Evolutionary conservation across 2,888 invertebrate genomes (phyloP), one percentile per base, ranked within the genome.

Genomic region (Caenorhabditis sulstoni): DNA sequence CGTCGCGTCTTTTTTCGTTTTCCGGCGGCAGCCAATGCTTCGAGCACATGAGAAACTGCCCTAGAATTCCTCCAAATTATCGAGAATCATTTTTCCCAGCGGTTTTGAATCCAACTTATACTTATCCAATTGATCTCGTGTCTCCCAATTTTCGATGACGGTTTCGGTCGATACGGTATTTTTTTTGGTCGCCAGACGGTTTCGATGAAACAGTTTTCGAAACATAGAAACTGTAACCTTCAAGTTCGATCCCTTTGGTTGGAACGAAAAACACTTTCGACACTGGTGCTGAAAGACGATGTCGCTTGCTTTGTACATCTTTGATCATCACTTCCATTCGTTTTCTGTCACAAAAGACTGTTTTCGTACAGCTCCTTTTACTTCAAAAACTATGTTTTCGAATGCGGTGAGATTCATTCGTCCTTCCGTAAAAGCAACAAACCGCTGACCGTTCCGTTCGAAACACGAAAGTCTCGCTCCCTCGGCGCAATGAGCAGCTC

Each of bases 371-470:
- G 29, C 29, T 29, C 29, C 29, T 29, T 29, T 7, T 29, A 5
- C 29, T 29, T 29, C 29, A 29, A 29, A 7, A 7, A 37, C 14
- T 14, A 41, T 41, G 41, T 41, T 41, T 57, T 57, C 18, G 8
- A 1, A 3, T 39, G 4, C 23, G 4, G 7, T 29, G 9, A 23
- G 22, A 22, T 23, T 35, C 22, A 41, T 14, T 12, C 20, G 20
- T 57, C 37, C 50, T n/a, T 18, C 35, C 12, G 37, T 14, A n/a
- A 53, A 57, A 57, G 41, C 39, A 57, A 57, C 39, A 57, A 39
- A 57, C 39, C 8, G 5, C 55, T n/a, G 39, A 29, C 20, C 20
- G 22, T 8, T 57, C n/a, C 14, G 3, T n/a, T 29, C n/a, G 12
- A 23, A 29, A 44, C 44, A 58, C 58, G 44, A 44, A 23, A 58